Percentiles rank a stretch among this genome's conserved stretches.
phyloP scores from a whole-genome alignment of 2,113 vertebrate species.

The Nothoprocta pentlandii region DNA sequence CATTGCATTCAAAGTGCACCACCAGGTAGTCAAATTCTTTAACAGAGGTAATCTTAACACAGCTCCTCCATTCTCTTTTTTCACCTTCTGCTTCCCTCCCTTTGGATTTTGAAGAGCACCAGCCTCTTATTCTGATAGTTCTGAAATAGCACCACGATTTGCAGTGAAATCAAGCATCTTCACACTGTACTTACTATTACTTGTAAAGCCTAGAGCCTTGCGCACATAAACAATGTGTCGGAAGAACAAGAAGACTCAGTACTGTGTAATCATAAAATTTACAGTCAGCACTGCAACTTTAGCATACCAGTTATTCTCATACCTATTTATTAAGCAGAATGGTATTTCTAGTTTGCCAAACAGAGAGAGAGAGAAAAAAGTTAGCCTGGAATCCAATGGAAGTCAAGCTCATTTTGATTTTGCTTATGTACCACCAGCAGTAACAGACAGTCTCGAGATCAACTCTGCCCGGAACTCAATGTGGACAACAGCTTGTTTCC shows the following conservation, averaged over 20 bases:
- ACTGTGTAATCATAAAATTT: background rate
- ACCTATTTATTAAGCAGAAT: background rate
- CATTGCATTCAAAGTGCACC: background rate
- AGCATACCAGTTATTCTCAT: background rate
- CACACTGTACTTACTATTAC: background rate
- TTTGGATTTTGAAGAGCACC: background rate
- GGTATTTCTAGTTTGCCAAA: accelerated
- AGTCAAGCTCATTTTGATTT: background rate
- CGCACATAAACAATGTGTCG: accelerated
- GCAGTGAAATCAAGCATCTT: background rate
- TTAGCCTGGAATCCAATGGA: background rate
- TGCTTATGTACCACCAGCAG: background rate
- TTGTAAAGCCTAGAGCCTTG: background rate
- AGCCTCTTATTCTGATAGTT: background rate
- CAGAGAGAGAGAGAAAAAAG: background rate
- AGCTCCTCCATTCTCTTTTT: accelerated
- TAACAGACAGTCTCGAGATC: background rate
- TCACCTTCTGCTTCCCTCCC: background rate
- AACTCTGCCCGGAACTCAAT: background rate
- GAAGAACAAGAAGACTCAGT: background rate
- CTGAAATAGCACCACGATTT: background rate
- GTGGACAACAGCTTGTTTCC: background rate
- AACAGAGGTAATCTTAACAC: background rate
- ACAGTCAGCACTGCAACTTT: background rate
- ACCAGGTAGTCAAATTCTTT: background rate